Evolutionary conservation across 2,797 vertebrate species (phyloP), one percentile per base, ranked within the genome.

Genomic region (Argentina silus): DNA sequence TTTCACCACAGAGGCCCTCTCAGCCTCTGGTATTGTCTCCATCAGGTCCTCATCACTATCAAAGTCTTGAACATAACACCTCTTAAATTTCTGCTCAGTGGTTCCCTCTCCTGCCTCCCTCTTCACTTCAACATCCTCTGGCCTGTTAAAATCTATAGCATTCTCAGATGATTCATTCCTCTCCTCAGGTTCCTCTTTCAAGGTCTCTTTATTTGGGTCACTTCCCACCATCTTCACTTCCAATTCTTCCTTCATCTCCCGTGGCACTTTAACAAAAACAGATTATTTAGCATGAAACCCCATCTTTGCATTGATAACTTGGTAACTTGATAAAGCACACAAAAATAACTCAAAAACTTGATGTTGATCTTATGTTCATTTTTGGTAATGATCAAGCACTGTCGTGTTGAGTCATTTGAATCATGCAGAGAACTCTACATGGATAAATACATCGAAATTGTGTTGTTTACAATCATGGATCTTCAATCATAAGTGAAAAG

Each of bases 1-100:
- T 79, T 88, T 96, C 23, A 95, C 89, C 2, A 95, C 71, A 5
- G 90, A 95, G 5, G 91, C 90, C 0, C 82, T 81, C 4, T 79
- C 76, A 43, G 81, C 79, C 68, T 89, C 86, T 72, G 77, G 77
- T 0, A 56, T 77, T 1, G 71, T 78, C 0, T 60, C 15, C 11
- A 81, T 72, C 76, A 69, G 67, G 7, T 21, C 27, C 0, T 78
- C 86, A 42, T 67, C 87, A 1, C 21, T 27, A 9, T 65, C 44
- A 67, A 36, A 78, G 80, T 81, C 80, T n/a, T 68, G 70, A 19
- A 51, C 12, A 48, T 85, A 23, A 27, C 48, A 8, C 48, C 14
- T 27, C 14, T 48, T 51, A 21, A 23, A 3, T 61, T 61, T 66
- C 48, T n/a, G 12, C 21, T 53, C 47, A 7, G 12, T 27, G 14